Base-by-base conservation (phyloP, 2,113 vertebrate species). In the Protomyctophum bolini region DNA sequence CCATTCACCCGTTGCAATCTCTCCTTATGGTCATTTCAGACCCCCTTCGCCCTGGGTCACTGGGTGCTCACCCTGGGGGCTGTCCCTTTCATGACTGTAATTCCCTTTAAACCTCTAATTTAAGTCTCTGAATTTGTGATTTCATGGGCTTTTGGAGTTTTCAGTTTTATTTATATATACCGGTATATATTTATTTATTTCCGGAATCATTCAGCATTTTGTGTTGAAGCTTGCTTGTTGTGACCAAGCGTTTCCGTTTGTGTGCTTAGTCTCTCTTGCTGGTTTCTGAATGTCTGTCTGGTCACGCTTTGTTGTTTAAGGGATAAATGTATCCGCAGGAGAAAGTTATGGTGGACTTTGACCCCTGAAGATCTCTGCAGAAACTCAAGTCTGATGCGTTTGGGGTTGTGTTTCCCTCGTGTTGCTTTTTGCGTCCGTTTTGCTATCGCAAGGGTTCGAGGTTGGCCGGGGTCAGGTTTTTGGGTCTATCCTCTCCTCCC, bases 401-500 rank as follows among this genome's bases (percentile, higher is more conserved):
- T 65, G 63, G 21, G 54, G 1, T 59, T 76, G 66, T 77, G n/a
- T n/a, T n/a, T 76, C 77, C 66, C 58, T 82, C 80, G 79, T 79
- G 81, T 76, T 83, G 62, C 33, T 62, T 41, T 64, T 11, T 1
- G n/a, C 46, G 33, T 46, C 28, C 14, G 33, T 41, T 21, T 52
- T 52, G 50, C 12, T 4, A 52, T 52, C 4, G 50, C 2, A 2
- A 6, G 50, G 21, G 11, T 46, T 57, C 10, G 61, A 77, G 41
- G 70, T 79, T 79, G 72, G 77, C 81, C 76, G 50, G 66, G 84
- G 78, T 83, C 75, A 72, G 58, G 71, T 33, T 68, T 68, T 51
- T 52, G 70, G 67, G 67, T 65, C 75, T 54, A 70, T 62, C 57
- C 62, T 41, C 48, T 78, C 51, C 76, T 11, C 58, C 74, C 68